A percentile compares a stretch with the other conserved stretches of the same genome.
phyloP scores from a whole-genome alignment of 2,888 invertebrate genomes.

The Oscheius sp. region DNA sequence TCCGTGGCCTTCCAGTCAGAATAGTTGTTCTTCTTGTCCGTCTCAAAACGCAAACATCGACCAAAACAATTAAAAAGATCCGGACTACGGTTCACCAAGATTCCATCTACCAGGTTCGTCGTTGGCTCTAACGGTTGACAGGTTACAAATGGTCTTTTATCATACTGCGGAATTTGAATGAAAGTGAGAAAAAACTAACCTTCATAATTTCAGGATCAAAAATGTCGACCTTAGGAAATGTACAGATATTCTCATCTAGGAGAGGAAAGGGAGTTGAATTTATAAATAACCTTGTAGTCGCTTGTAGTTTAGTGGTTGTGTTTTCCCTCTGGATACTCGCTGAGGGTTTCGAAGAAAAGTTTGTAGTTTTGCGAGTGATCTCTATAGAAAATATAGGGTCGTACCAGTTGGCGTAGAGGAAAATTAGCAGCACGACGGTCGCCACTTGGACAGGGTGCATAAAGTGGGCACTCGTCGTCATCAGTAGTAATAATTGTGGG shows the following conservation, averaged over 20 bases:
- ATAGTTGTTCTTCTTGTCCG: conserved; percentile 18
- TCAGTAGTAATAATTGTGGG: too few relatives aligned
- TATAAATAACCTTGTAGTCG: too few relatives aligned
- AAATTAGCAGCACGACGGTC: too few relatives aligned
- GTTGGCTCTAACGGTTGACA: neutral
- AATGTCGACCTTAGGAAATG: conserved; percentile 2
- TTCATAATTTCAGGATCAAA: conserved; percentile 31
- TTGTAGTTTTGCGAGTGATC: too few relatives aligned
- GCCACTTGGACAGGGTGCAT: too few relatives aligned
- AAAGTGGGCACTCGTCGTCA: too few relatives aligned
- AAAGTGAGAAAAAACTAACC: neutral
- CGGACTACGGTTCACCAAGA: neutral
- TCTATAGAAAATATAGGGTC: too few relatives aligned
- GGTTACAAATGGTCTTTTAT: neutral
- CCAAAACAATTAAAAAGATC: conserved; percentile 9
- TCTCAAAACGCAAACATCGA: conserved; percentile 7
- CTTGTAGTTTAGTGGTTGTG: too few relatives aligned
- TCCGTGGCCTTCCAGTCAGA: neutral
- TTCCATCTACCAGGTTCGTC: neutral
- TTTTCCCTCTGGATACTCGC: too few relatives aligned
- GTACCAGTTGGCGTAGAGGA: too few relatives aligned
- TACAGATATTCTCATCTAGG: conserved; percentile 1
- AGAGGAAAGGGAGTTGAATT: too few relatives aligned
- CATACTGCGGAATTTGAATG: neutral
- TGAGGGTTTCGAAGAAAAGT: too few relatives aligned